These are phyloP conservation scores for Scortum barcoo DNA, from an alignment of 2,113 vertebrate species.

Conservation along the genomic window DNA sequence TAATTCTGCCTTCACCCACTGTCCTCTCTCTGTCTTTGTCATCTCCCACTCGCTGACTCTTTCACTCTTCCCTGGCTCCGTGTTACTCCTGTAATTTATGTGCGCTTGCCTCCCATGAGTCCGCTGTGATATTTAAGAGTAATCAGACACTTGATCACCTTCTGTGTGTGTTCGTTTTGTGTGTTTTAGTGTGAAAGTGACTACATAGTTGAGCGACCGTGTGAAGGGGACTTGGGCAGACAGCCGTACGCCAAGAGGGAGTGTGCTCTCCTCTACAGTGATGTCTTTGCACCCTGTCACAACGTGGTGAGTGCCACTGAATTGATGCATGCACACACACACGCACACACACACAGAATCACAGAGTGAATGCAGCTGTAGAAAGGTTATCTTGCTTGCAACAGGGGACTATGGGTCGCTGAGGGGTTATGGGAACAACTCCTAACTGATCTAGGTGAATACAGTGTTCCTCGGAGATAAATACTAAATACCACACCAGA, in stretches of 20 bases:
- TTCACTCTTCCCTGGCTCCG: slow-evolving; percentile 26
- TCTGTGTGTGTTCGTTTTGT: slow-evolving; percentile 60
- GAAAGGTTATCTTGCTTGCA: slow-evolving; percentile 55
- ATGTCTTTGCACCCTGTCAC: slow-evolving; percentile 95
- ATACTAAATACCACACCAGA: slow-evolving; percentile 48
- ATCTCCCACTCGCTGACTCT: slow-evolving; percentile 24
- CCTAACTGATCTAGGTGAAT: slow-evolving; percentile 57
- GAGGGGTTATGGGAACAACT: slow-evolving; percentile 58
- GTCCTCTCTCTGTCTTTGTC: slow-evolving; percentile 53
- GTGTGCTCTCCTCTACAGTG: slow-evolving; percentile 96
- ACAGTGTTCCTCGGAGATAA: slow-evolving; percentile 31
- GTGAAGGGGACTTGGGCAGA: slow-evolving; percentile 95
- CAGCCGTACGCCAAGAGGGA: slow-evolving; percentile 98
- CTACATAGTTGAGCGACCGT: slow-evolving; percentile 90
- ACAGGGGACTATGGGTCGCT: slow-evolving; percentile 26
- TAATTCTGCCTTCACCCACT: slow-evolving; percentile 33
- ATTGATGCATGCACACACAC: slow-evolving; percentile 23
- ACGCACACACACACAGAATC: slow-evolving; percentile 6
- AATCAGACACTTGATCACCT: slow-evolving; percentile 75
- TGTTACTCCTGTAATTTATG: slow-evolving; percentile 55
- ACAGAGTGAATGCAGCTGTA: slow-evolving; percentile 12
- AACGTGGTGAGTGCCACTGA: slow-evolving; percentile 91
- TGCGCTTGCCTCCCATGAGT: slow-evolving; percentile 60
- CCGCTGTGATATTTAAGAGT: slow-evolving; percentile 79
- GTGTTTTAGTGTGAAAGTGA: slow-evolving; percentile 91